Evolutionary conservation across 1,140 invertebrate genomes (phyloP).

Genomic region (Euura saliciscinereae): DNA sequence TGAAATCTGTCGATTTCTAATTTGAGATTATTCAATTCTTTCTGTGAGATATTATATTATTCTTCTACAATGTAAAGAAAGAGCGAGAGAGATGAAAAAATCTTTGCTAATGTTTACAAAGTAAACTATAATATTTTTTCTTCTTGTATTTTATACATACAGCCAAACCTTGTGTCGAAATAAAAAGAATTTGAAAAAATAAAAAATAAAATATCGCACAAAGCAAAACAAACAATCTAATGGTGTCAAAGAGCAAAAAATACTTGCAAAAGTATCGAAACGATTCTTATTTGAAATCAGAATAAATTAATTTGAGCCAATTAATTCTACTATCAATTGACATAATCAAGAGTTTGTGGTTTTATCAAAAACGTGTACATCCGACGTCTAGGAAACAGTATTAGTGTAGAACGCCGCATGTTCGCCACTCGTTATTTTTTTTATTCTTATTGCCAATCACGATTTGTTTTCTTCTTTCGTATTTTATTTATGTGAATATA

Average conservation of each 20-base stretch:
- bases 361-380: conserved; percentile 19
- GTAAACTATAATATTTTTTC: not conserved
- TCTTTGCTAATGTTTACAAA: not conserved
- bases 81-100: not conserved
- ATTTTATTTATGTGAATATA: too few species aligned
- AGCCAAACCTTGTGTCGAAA: not conserved
- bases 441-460: conserved; percentile 43
- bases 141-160: not conserved
- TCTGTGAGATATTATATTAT: not conserved
- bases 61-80: not conserved
- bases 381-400: conserved; percentile 52
- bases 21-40: not conserved
- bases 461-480: conserved; percentile 42
- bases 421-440: conserved; percentile 41
- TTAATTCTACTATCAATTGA: conserved; percentile 17
- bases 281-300: conserved; percentile 15
- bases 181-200: not conserved
- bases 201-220: too few species aligned
- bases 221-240: too few species aligned
- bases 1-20: not conserved
- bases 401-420: conserved; percentile 49
- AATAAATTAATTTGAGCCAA: too few species aligned
- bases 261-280: conserved; percentile 16
- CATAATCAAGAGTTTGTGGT: conserved; percentile 20
- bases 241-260: not conserved